These are phyloP conservation scores for Silurus lanzhouensis DNA, from an alignment of 2,797 vertebrate genomes.

Conservation along the genomic window DNA sequence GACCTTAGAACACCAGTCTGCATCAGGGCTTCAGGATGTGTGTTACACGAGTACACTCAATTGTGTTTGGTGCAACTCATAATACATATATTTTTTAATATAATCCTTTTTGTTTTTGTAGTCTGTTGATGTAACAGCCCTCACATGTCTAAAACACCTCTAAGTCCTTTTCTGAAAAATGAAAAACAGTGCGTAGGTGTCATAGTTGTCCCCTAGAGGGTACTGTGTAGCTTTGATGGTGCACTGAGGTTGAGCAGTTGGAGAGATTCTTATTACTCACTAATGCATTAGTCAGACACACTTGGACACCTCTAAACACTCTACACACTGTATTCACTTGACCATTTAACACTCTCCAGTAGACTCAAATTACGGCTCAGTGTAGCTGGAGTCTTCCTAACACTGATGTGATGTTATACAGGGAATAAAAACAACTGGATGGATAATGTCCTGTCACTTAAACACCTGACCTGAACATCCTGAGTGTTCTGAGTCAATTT, in stretches of 20 bases:
- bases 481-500: background rate
- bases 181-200: background rate
- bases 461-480: background rate
- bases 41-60: background rate
- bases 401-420: background rate
- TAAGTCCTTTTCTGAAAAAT: background rate
- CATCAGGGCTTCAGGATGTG: background rate
- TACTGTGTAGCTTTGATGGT: constrained; percentile 34
- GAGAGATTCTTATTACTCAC: constrained; percentile 38
- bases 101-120: background rate
- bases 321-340: constrained; percentile 28
- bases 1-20: background rate
- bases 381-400: constrained; percentile 3
- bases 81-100: background rate
- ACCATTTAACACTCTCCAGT: constrained; percentile 38
- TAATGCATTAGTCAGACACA: constrained; percentile 44
- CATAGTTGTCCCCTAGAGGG: constrained; percentile 31
- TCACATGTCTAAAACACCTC: background rate
- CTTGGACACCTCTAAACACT: constrained; percentile 31
- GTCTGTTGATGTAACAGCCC: background rate
- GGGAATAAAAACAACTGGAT: background rate
- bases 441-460: background rate
- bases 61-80: background rate
- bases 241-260: background rate
- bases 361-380: constrained; percentile 3